Percentiles rank a stretch among this genome's conserved stretches.
Conservation (phyloP, 1,140 invertebrate species). For the Solenopsis invicta region DNA sequence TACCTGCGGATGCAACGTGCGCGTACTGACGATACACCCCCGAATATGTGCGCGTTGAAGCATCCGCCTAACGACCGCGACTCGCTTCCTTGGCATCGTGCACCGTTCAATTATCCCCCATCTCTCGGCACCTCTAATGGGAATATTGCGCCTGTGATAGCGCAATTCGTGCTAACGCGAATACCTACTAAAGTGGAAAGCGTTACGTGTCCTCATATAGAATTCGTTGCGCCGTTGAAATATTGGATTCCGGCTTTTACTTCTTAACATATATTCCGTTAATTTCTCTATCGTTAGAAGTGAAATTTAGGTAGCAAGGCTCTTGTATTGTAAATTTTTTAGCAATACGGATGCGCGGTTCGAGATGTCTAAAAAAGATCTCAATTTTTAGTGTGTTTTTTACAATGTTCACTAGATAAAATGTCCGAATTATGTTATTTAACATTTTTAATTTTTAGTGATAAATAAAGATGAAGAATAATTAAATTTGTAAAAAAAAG, state of each 20-base stretch:
- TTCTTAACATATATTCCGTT: slow-evolving; percentile 7
- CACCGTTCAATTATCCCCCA: slow-evolving; percentile 71
- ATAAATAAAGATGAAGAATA: not conserved
- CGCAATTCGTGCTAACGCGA: slow-evolving; percentile 67
- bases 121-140: slow-evolving; percentile 38
- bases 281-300: not conserved
- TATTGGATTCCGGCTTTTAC: not conserved
- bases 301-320: not conserved
- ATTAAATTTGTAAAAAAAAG: not conserved
- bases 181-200: slow-evolving; percentile 61
- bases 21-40: slow-evolving; percentile 58
- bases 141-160: slow-evolving; percentile 61
- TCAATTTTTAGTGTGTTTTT: not conserved
- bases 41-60: slow-evolving; percentile 54
- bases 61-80: slow-evolving; percentile 65
- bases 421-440: not conserved
- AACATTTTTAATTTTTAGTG: not conserved
- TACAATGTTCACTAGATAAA: not conserved
- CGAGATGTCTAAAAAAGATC: not conserved
- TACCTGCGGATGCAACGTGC: slow-evolving; percentile 40
- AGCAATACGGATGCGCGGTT: not conserved
- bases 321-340: not conserved
- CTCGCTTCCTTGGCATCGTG: slow-evolving; percentile 57
- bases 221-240: not conserved
- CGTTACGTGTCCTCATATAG: slow-evolving; percentile 16